These are phyloP conservation scores for Seira ritae DNA, from an alignment of 2,888 invertebrate genomes.

Conservation along the genomic window DNA sequence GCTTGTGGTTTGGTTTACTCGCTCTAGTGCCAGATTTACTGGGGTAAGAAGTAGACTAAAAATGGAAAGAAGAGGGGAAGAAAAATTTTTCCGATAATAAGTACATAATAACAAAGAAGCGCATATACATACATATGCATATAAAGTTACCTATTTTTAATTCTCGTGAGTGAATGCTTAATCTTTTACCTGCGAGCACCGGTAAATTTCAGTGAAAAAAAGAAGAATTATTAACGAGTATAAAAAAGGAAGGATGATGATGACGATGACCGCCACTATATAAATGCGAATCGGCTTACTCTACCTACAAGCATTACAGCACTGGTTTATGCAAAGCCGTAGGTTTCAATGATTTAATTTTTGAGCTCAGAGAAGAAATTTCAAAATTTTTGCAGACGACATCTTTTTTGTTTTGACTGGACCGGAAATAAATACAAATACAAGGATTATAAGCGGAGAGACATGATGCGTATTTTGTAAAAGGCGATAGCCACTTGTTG, in stretches of 20 bases:
- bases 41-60: conserved; percentile 28
- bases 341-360: too few relatives aligned
- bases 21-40: conserved; percentile 6
- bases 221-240: background rate
- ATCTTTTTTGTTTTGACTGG: too few relatives aligned
- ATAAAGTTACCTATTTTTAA: background rate
- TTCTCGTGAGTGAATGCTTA: background rate
- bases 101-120: conserved; percentile 21
- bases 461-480: too few relatives aligned
- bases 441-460: too few relatives aligned
- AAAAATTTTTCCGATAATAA: conserved; percentile 60
- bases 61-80: conserved; percentile 20
- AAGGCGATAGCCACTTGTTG: too few relatives aligned
- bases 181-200: background rate
- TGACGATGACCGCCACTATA: background rate
- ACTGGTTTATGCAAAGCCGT: too few relatives aligned
- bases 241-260: background rate
- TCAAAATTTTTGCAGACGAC: too few relatives aligned
- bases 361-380: too few relatives aligned
- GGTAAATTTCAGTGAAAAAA: background rate
- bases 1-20: background rate
- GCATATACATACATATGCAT: background rate
- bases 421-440: too few relatives aligned
- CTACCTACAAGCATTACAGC: too few relatives aligned
- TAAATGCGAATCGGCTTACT: too few relatives aligned